Percentiles rank a stretch among this genome's conserved stretches.
Evolutionary conservation across 2,888 invertebrate genomes (phyloP).

Genomic region (Drosophila prolongata): DNA sequence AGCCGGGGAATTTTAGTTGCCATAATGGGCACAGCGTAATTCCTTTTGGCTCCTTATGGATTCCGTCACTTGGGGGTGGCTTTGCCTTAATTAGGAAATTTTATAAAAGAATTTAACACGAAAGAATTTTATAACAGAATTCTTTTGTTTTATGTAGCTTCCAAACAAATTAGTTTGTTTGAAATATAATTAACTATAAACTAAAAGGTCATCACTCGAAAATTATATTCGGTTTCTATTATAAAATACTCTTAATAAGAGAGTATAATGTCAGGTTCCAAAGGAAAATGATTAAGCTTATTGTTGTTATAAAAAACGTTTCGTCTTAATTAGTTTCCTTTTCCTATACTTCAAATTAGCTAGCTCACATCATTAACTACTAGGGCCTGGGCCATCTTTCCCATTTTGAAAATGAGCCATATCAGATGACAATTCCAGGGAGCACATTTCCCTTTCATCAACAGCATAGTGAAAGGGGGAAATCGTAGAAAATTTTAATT

Average conservation of each 20-base stretch:
- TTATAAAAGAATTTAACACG: not conserved
- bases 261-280: no score
- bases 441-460: conserved; percentile 15
- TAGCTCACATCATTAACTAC: not conserved
- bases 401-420: not conserved
- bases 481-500: conserved; percentile 26
- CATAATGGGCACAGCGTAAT: conserved; percentile 20
- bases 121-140: not conserved
- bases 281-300: no score
- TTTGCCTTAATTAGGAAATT: conserved; percentile 54
- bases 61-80: conserved; percentile 6
- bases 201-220: no score
- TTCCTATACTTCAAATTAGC: not conserved
- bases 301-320: no score
- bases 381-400: not conserved
- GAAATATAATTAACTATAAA: no score
- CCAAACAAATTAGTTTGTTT: no score
- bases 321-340: not conserved
- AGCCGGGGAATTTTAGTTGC: conserved; percentile 23
- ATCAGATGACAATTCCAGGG: conserved; percentile 20
- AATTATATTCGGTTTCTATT: no score
- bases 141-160: no score
- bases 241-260: no score
- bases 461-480: not conserved
- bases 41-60: conserved; percentile 1